phyloP scores from a whole-genome alignment of 2,797 vertebrate genomes.

The Tadarida brasiliensis region DNA sequence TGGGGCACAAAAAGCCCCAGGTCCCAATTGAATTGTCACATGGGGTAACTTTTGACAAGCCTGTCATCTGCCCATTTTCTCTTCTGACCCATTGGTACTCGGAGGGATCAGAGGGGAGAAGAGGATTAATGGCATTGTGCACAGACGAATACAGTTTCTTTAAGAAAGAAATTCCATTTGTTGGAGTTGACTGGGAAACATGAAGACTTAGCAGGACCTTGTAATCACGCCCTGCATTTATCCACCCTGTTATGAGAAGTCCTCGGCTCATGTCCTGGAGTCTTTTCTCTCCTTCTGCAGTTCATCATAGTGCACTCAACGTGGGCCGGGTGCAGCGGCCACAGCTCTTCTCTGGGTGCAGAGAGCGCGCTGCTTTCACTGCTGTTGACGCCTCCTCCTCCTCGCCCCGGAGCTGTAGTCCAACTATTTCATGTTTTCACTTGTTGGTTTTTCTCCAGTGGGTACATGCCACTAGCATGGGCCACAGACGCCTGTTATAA shows the following conservation, averaged over 20 bases:
- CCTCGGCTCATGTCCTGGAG: background rate
- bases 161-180: conserved; percentile 71
- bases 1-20: conserved; percentile 63
- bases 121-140: conserved; percentile 73
- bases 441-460: background rate
- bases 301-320: background rate
- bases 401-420: background rate
- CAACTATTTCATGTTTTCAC: background rate
- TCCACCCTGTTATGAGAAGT: background rate
- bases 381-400: background rate
- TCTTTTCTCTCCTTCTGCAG: background rate
- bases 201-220: background rate
- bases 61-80: conserved; percentile 78
- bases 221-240: background rate
- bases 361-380: background rate
- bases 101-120: conserved; percentile 63
- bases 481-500: background rate
- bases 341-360: background rate
- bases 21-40: conserved; percentile 73
- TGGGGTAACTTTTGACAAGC: conserved; percentile 79
- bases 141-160: conserved; percentile 68
- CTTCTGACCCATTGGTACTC: conserved; percentile 69
- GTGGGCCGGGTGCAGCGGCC: rapidly evolving
- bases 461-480: too few species aligned
- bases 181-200: conserved; percentile 73